Evolutionary conservation across 2,888 invertebrate genomes (phyloP).

Genomic region (Drosophila sordidula): DNA sequence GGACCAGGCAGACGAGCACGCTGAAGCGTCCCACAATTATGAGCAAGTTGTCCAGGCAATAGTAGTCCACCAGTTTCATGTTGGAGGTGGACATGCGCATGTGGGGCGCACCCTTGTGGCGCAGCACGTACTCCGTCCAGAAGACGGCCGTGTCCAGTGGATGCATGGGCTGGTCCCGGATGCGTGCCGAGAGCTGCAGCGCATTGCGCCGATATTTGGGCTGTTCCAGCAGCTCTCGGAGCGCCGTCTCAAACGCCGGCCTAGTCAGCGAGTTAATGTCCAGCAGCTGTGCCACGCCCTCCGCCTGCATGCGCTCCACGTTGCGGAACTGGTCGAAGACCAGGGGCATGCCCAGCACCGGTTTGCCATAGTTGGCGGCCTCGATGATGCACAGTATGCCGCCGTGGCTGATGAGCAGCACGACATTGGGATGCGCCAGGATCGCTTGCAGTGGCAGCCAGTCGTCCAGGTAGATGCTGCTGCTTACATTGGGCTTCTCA

Average conservation of each 20-base stretch:
- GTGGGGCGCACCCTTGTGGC: constrained; percentile 82
- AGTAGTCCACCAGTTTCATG: constrained; percentile 76
- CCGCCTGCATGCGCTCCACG: constrained; percentile 80
- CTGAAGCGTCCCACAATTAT: constrained; percentile 50
- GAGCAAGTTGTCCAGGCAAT: constrained; percentile 69
- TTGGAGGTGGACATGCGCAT: constrained; percentile 75
- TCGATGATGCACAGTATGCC: constrained; percentile 85
- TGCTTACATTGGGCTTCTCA: constrained; percentile 55
- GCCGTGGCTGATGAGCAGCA: constrained; percentile 85
- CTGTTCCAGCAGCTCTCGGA: constrained; percentile 61
- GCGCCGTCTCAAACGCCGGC: constrained; percentile 58
- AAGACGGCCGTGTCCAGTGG: constrained; percentile 79
- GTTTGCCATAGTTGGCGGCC: constrained; percentile 85
- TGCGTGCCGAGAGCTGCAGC: constrained; percentile 62
- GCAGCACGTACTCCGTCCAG: constrained; percentile 82
- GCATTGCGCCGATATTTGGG: constrained; percentile 51
- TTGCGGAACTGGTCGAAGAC: constrained; percentile 86
- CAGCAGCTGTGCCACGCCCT: constrained; percentile 74
- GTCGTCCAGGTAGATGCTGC: constrained; percentile 71
- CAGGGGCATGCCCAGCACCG: constrained; percentile 85
- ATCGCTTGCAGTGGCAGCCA: constrained; percentile 85
- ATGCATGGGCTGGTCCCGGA: constrained; percentile 78
- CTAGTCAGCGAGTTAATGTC: constrained; percentile 80
- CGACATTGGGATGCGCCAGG: constrained; percentile 85
- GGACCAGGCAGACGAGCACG: constrained; percentile 10